Evolutionary conservation across 1,140 invertebrate genomes (phyloP), one percentile per base, ranked within the genome.

Genomic region (Drosophila sulfurigaster): DNA sequence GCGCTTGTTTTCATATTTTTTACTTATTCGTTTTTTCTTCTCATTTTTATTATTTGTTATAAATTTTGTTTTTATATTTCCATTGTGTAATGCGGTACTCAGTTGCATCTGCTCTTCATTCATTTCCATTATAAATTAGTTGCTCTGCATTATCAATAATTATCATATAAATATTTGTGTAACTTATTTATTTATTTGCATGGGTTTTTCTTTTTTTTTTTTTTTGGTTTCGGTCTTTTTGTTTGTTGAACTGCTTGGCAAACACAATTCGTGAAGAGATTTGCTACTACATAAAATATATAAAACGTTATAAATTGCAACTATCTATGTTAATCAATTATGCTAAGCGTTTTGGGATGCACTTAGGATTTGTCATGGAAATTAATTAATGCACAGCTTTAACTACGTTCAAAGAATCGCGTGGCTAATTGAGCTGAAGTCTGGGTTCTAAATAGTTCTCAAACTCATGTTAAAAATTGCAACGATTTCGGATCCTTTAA

Each of bases 101-200:
- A 41, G 30, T 60, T 51, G 38, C 57, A 62, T 77, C 54, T 43
- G 25, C 15, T 68, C 38, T 46, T 71, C 38, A 35, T n/a, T 16
- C 51, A 59, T 73, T 75, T 79, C 13, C 16, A 54, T 72, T 89
- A 83, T 83, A 88, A 88, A 89, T 88, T 85, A 85, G 75, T 85
- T 89, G 70, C 75, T 78, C 75, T 88, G 81, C 85, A 88, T 87
- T 88, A 78, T 78, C 82, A 48, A 76, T 89, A 88, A 73, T 89
- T 79, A 89, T 89, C 69, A 67, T 89, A 89, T 89, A 85, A 85
- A 89, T 85, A 85, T 85, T 89, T 82, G 78, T 70, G 59, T 78
- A 62, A 67, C 64, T 63, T 56, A 63, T 75, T 58, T 43, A 54
- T 75, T 69, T 51, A 43, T 15, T 35, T 30, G 43, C 15, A 43